Conservation (phyloP, 1,140 invertebrate species). For the Calephelis virginiensis region DNA sequence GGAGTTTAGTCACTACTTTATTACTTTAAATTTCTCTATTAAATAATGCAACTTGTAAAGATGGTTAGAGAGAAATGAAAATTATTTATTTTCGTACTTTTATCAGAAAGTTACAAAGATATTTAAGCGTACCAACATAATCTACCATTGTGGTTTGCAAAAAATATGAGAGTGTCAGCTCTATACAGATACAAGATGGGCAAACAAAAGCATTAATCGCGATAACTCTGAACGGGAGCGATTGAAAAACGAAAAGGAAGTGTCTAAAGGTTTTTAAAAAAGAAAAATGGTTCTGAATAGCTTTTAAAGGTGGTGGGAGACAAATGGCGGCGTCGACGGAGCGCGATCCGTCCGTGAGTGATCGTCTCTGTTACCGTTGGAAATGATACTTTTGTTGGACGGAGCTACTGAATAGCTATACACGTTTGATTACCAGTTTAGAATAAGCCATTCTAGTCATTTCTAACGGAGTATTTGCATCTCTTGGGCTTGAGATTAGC, state of each 20-base stretch:
- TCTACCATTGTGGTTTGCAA: too few relatives aligned
- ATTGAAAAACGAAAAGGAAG: constrained; percentile 75
- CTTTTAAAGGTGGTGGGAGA: constrained; percentile 67
- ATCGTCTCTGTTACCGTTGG: constrained; percentile 27
- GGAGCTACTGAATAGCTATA: constrained; percentile 17
- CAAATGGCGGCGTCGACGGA: constrained; percentile 57
- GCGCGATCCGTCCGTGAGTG: constrained; percentile 33
- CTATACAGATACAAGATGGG: constrained; percentile 29
- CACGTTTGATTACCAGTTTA: neutral
- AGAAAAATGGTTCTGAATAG: constrained; percentile 72
- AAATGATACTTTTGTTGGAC: constrained; percentile 26
- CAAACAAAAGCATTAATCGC: constrained; percentile 66
- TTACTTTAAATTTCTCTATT: too few relatives aligned
- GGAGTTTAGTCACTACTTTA: too few relatives aligned
- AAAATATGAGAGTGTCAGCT: constrained; percentile 16
- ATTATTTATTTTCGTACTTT: too few relatives aligned
- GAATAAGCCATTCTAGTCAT: too few relatives aligned
- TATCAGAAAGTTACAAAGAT: too few relatives aligned
- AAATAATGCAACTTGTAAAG: too few relatives aligned
- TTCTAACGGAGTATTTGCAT: too few relatives aligned
- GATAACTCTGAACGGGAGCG: constrained; percentile 55
- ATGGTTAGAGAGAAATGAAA: too few relatives aligned
- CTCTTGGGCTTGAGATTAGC: too few relatives aligned
- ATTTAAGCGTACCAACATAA: too few relatives aligned
- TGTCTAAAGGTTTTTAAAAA: constrained; percentile 75